Conservation (phyloP, 2,888 invertebrate genomes). For the Heliconius ethilla region DNA sequence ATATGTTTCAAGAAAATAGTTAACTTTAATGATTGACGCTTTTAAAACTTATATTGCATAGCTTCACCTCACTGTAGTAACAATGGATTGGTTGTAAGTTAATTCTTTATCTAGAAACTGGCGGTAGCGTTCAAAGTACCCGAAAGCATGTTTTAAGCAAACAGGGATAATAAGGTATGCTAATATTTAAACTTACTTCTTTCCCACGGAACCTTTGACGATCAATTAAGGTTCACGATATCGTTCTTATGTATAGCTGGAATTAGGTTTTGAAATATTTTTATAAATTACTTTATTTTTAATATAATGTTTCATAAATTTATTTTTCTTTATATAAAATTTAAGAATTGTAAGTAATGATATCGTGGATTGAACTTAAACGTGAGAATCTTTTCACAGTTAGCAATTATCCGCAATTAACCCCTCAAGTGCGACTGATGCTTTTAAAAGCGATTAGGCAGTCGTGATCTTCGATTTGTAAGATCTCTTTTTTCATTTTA, state of each 20-base stretch:
- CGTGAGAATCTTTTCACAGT: conserved; percentile 64
- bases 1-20: neutral
- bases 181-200: conserved; percentile 70
- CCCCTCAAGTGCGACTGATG: conserved; percentile 50
- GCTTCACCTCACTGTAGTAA: neutral
- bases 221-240: conserved; percentile 51
- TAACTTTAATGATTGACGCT: neutral
- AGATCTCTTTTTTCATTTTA: conserved; percentile 28
- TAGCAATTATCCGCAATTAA: conserved; percentile 63
- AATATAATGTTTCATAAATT: neutral
- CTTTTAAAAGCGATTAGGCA: conserved; percentile 34
- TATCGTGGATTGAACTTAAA: conserved; percentile 55
- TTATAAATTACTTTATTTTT: neutral
- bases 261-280: neutral
- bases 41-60: neutral
- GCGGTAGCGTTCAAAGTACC: conserved; percentile 57
- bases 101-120: conserved; percentile 59
- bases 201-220: conserved; percentile 56
- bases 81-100: conserved; percentile 41
- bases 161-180: conserved; percentile 71
- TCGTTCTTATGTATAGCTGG: neutral
- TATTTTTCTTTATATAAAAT: neutral
- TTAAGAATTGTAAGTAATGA: neutral
- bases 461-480: conserved; percentile 40
- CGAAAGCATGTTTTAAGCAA: conserved; percentile 68